A percentile compares a stretch with the other conserved stretches of the same genome.
phyloP scores from a whole-genome alignment of 23 tunicate species.

The Clavelina lepadiformis region DNA sequence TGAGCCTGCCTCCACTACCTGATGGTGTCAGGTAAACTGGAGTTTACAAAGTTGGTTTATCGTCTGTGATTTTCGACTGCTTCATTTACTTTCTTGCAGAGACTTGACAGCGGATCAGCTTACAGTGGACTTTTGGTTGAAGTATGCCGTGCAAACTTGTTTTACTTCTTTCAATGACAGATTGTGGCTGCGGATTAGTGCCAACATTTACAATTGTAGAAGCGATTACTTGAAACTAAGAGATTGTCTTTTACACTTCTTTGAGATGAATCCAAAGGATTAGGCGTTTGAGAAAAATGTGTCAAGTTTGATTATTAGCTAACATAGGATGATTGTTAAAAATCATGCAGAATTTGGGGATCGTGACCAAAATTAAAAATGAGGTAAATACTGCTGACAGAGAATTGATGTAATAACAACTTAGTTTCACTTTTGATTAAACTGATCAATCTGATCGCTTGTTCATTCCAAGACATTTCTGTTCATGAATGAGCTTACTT shows the following conservation, averaged over 20 bases:
- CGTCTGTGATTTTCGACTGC: neutral
- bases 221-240: slow-evolving; percentile 24
- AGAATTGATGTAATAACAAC: no score
- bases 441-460: no score
- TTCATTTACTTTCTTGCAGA: neutral
- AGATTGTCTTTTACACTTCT: slow-evolving; percentile 11
- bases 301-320: no score
- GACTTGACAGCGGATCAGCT: neutral
- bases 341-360: no score
- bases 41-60: neutral
- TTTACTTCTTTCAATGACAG: slow-evolving; percentile 15
- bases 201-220: slow-evolving; percentile 33
- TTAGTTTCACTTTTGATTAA: no score
- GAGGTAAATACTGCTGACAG: no score
- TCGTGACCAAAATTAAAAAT: no score
- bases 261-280: neutral
- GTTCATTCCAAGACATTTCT: no score
- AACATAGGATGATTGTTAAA: no score
- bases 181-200: slow-evolving; percentile 26
- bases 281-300: no score
- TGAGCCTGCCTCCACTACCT: slow-evolving; percentile 32
- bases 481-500: no score
- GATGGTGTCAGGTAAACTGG: slow-evolving; percentile 3
- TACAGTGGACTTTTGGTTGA: slow-evolving; percentile 7
- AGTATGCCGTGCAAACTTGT: slow-evolving; percentile 3